These are phyloP conservation scores for Podotricha telesiphe DNA, from an alignment of 2,888 invertebrate species.

Conservation along the genomic window DNA sequence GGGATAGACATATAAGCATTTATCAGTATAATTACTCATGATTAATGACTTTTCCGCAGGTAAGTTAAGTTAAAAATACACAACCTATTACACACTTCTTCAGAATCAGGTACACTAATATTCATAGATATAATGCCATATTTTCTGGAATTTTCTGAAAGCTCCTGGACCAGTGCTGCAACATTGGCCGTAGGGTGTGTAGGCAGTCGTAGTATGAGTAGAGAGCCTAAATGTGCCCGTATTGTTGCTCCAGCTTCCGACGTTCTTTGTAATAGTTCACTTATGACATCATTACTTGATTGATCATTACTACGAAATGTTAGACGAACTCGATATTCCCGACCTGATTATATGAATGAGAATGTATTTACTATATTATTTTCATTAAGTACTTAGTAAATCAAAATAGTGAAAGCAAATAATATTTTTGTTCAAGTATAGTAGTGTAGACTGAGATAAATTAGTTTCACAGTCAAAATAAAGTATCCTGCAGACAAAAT, in stretches of 20 bases:
- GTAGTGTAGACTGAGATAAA: too few species aligned
- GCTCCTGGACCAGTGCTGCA: conserved; percentile 57
- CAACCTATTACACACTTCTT: conserved; percentile 70
- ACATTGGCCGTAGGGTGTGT: conserved; percentile 59
- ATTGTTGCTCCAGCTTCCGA: conserved; percentile 57
- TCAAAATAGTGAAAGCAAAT: too few species aligned
- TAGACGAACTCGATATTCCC: conserved; percentile 61
- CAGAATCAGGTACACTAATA: conserved; percentile 68
- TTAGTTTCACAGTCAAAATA: too few species aligned
- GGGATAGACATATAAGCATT: too few species aligned
- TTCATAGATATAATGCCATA: conserved; percentile 64
- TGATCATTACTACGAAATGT: conserved; percentile 54
- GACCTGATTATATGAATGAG: conserved; percentile 43
- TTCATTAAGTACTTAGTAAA: too few species aligned
- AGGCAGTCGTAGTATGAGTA: conserved; percentile 66
- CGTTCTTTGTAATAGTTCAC: conserved; percentile 52
- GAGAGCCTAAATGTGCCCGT: conserved; percentile 64
- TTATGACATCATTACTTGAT: conserved; percentile 46
- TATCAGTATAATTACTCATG: too few species aligned
- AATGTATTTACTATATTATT: too few species aligned
- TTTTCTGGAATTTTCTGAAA: conserved; percentile 51
- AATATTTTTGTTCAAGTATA: too few species aligned
- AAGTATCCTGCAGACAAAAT: too few species aligned
- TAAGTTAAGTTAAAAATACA: too few species aligned
- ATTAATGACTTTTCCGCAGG: too few species aligned